Evolutionary conservation across 2,113 vertebrate genomes (phyloP), one percentile per base, ranked within the genome.

Genomic region (Pseudopipra pipra): DNA sequence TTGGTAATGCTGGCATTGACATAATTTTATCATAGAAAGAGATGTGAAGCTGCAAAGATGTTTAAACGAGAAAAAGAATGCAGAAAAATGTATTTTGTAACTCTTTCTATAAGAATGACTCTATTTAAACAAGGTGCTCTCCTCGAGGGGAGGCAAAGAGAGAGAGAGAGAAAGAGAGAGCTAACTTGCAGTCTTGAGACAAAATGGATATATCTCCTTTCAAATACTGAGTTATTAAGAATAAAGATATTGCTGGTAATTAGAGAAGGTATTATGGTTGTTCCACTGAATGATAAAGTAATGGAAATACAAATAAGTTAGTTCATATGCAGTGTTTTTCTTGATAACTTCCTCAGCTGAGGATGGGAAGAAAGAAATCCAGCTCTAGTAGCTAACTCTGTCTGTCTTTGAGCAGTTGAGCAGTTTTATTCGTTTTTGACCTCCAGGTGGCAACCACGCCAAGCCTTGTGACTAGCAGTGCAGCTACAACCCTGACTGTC

Each of bases 381-480:
- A 47, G 39, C 9, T 62, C 12, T 70, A 37, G 37, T 31, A 22
- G 54, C 18, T 21, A 49, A n/a, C 23, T 58, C 14, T 20, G 35
- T 33, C n/a, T 80, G 31, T 47, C 47, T 73, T 58, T 49, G 65
- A 75, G 54, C 44, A 65, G 22, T 52, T 96, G 46, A 92, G 54
- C 89, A 93, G 82, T 20, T 94, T n/a, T 94, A 49, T 93, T 95
- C 72, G 14, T 58, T 87, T 97, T 74, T 94, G 68, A 92, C 97
- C 97, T 98, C 23, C 97, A 99, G 99, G 99, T 99, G 98, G 98
- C 99, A 96, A 99, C 99, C 98, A 99, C 99, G n/a, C 98, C 99
- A 85, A 99, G 99, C 98, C 99, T 99, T 98, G 99, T 99, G 98
- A 99, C 98, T 95, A 99, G 99, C 98, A 99, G 98, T 96, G 98